Conservation (phyloP, 2,113 vertebrate species). For the Neogobius melanostomus region DNA sequence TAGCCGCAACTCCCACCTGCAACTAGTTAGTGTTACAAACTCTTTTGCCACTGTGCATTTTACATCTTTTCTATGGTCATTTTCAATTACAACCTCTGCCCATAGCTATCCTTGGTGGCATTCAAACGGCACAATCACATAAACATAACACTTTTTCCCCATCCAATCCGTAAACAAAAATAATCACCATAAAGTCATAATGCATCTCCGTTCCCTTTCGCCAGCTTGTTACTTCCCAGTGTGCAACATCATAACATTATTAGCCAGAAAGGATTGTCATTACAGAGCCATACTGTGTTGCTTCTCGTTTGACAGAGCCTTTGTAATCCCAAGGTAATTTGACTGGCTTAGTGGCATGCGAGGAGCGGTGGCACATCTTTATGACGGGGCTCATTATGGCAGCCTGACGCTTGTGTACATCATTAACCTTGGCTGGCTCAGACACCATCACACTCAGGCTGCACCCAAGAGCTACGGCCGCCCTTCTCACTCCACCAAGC, state of each 20-base stretch:
- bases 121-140: background rate
- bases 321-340: constrained; percentile 50
- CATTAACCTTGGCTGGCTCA: constrained; percentile 79
- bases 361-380: constrained; percentile 51
- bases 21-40: background rate
- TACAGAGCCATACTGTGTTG: constrained; percentile 33
- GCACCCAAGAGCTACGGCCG: constrained; percentile 66
- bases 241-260: background rate
- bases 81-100: too few species aligned
- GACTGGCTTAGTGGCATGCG: constrained; percentile 40
- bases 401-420: constrained; percentile 66
- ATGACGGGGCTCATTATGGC: constrained; percentile 67
- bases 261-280: constrained; percentile 28
- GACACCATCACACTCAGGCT: constrained; percentile 70
- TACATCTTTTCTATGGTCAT: too few species aligned
- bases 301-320: constrained; percentile 25
- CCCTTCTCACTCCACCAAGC: constrained; percentile 73
- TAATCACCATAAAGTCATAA: background rate
- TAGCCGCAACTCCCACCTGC: background rate
- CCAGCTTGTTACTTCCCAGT: constrained; percentile 19
- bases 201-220: background rate
- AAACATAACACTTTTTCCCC: too few species aligned
- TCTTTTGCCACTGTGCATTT: too few species aligned
- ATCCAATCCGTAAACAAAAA: too few species aligned
- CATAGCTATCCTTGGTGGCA: background rate